Percentiles rank a stretch among this genome's conserved stretches.
phyloP scores from a whole-genome alignment of 2,113 vertebrate genomes.

The Maccullochella peelii region DNA sequence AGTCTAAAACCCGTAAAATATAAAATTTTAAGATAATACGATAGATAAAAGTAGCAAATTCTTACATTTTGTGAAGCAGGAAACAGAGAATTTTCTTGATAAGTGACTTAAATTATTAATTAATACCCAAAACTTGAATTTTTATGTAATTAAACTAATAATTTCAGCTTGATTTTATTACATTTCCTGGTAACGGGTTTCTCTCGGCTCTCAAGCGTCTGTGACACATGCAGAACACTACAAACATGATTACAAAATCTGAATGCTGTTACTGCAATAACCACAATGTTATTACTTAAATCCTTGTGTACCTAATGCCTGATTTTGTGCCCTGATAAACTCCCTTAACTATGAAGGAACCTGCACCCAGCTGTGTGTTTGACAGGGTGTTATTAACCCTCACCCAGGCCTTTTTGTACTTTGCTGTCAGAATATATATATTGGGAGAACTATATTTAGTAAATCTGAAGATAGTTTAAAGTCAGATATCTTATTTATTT shows the following conservation, averaged over 20 bases:
- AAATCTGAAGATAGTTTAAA: conserved; percentile 29
- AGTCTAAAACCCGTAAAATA: background rate
- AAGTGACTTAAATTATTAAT: background rate
- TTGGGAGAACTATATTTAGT: conserved; percentile 49
- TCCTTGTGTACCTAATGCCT: conserved; percentile 22
- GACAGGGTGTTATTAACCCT: conserved; percentile 4
- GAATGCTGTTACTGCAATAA: background rate
- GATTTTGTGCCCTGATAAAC: conserved; percentile 16
- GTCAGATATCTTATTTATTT: conserved; percentile 71
- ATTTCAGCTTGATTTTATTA: background rate
- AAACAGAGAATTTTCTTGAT: background rate
- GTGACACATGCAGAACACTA: background rate
- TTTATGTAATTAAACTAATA: background rate
- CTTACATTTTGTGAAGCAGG: background rate
- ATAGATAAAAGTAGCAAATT: background rate
- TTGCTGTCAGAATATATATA: conserved; percentile 45
- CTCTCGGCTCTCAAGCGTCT: background rate
- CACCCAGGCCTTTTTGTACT: conserved; percentile 57
- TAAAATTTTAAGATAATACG: background rate
- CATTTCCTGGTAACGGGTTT: background rate
- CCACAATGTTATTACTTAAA: conserved; percentile 19
- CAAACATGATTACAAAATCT: background rate
- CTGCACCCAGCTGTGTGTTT: conserved; percentile 38
- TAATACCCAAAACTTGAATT: background rate
- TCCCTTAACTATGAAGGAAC: conserved; percentile 36